These are phyloP conservation scores for Andrena bicolor DNA, from an alignment of 2,888 invertebrate genomes.

Conservation along the genomic window DNA sequence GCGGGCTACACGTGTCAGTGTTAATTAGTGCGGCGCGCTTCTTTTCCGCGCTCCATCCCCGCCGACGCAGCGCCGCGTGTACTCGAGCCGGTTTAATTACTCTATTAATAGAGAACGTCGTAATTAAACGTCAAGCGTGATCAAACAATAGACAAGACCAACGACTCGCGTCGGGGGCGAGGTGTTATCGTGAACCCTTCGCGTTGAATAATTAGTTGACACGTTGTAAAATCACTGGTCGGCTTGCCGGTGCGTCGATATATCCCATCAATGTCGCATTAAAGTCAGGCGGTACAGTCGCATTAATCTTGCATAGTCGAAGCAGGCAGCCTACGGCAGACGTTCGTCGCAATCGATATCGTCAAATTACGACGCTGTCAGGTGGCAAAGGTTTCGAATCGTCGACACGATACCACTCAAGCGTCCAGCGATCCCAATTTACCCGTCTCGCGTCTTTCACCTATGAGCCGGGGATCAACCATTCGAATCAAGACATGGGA, in stretches of 20 bases:
- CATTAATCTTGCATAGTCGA: neutral
- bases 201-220: neutral
- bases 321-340: neutral
- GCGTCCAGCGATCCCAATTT: slow-evolving; percentile 25
- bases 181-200: neutral
- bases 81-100: slow-evolving; percentile 54
- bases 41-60: slow-evolving; percentile 15
- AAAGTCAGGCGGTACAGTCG: neutral
- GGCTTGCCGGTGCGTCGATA: neutral
- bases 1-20: slow-evolving; percentile 13
- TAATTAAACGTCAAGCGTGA: slow-evolving; percentile 53
- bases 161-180: neutral
- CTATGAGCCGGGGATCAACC: slow-evolving; percentile 8
- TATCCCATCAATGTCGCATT: neutral
- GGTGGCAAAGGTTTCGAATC: neutral
- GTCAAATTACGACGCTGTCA: slow-evolving; percentile 2
- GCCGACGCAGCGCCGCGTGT: neutral
- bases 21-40: slow-evolving; percentile 56
- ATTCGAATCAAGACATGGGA: neutral
- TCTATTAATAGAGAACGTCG: slow-evolving; percentile 32
- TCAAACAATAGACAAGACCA: slow-evolving; percentile 4
- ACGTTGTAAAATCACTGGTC: too few relatives aligned
- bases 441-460: slow-evolving; percentile 5
- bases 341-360: slow-evolving; percentile 16
- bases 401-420: neutral